These are phyloP conservation scores for Poeciliopsis gracilis DNA, from an alignment of 2,797 vertebrate genomes.

Conservation along the genomic window DNA sequence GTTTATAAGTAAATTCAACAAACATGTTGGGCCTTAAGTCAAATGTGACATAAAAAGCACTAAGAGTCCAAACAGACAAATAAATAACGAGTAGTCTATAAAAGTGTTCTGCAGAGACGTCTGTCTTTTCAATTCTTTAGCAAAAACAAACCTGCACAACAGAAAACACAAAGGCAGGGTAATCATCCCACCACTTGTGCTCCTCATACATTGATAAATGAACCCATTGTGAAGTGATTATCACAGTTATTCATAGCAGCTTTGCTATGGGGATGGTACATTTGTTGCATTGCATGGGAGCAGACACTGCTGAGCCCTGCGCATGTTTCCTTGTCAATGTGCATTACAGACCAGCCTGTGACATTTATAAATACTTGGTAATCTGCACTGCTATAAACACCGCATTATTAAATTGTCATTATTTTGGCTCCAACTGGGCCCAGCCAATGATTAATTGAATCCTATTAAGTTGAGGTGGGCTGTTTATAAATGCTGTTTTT, in stretches of 20 bases:
- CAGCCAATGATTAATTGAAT: conserved; percentile 78
- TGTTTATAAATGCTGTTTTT: conserved; percentile 72
- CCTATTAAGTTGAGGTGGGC: conserved; percentile 74
- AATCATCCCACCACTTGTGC: conserved; percentile 60
- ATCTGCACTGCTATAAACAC: conserved; percentile 71
- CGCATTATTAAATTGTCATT: conserved; percentile 81
- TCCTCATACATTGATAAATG: conserved; percentile 78
- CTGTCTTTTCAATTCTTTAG: conserved; percentile 21
- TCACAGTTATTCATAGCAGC: conserved; percentile 82
- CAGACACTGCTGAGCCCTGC: conserved; percentile 72
- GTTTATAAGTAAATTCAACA: conserved; percentile 9
- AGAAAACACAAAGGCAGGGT: conserved; percentile 56
- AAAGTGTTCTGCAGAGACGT: conserved; percentile 50
- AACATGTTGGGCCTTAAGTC: conserved; percentile 14
- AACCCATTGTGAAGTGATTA: conserved; percentile 83
- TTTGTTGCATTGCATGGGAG: conserved; percentile 80
- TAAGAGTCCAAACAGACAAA: conserved; percentile 20
- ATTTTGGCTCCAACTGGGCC: conserved; percentile 71
- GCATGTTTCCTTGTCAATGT: conserved; percentile 76
- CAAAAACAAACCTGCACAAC: conserved; percentile 51
- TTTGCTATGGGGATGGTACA: conserved; percentile 73
- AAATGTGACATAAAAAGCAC: conserved; percentile 11
- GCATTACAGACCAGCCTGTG: conserved; percentile 71
- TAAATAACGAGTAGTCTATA: conserved; percentile 56
- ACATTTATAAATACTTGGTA: conserved; percentile 82